Base-by-base conservation (phyloP, 2,888 invertebrate genomes). In the Erebia palarica region DNA sequence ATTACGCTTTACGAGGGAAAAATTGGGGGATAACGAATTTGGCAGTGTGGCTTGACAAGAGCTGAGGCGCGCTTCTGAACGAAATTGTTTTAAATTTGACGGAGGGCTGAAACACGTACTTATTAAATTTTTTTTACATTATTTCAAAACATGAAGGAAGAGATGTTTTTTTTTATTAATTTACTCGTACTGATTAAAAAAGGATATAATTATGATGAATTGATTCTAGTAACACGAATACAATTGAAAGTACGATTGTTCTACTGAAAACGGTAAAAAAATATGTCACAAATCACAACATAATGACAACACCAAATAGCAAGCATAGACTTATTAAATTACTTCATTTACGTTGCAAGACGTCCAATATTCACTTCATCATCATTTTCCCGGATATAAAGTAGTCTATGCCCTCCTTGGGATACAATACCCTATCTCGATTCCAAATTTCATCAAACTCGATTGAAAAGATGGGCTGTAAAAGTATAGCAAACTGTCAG, bases 11-110 rank as follows among this genome's bases (percentile, higher is more conserved):
- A 92, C 86, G 89, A 85, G 84, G 79, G 82, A 86, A 83, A 88
- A 91, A 91, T 92, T 91, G 89, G 83, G 80, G 88, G 85, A 88
- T 89, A 90, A 91, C 87, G 88, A 89, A 88, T 89, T 90, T 82
- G 80, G 82, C 81, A 83, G 81, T 79, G 82, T 74, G 75, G 70
- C 74, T 65, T 70, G 65, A 57, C 65, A 49, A 58, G 67, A 58
- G 57, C 18, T 55, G 59, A 49, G 59, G 27, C 49, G 49, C 9
- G 53, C 70, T 67, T 57, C 66, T 53, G 55, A 67, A 63, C 14
- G 67, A 59, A 59, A 67, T 67, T 67, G 67, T 67, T 67, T 67
- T 67, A 59, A 58, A 66, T 66, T 66, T 66, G 58, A 58, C 49
- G 59, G 47, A 58, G 65, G 65, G 21, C 10, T 10, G 49, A 47